phyloP scores from a whole-genome alignment of 2,797 vertebrate species.

The Bradypus variegatus region DNA sequence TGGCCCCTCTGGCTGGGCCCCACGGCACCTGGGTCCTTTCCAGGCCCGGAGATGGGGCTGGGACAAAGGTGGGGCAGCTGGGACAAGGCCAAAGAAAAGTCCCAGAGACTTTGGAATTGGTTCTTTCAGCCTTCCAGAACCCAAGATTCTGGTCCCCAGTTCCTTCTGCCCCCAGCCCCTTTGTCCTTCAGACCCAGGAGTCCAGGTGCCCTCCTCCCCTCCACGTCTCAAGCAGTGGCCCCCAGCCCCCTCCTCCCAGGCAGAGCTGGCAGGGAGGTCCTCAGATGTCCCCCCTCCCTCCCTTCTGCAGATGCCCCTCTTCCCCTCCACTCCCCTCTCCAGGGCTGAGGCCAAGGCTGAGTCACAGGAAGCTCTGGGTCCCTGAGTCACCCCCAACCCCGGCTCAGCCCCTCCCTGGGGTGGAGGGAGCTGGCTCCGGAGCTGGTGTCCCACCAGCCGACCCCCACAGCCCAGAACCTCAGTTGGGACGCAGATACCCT shows the following conservation, averaged over 20 bases:
- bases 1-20: slow-evolving; percentile 52
- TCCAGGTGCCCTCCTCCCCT: neutral
- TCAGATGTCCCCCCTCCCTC: neutral
- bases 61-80: slow-evolving; percentile 37
- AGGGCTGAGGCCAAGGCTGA: slow-evolving; percentile 39
- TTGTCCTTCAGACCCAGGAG: neutral
- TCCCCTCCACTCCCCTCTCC: neutral
- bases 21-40: slow-evolving; percentile 55
- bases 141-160: neutral
- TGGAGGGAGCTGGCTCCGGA: neutral
- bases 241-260: neutral
- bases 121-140: slow-evolving; percentile 23
- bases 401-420: slow-evolving; percentile 29
- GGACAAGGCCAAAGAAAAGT: slow-evolving; percentile 29
- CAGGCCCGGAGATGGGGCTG: slow-evolving; percentile 57
- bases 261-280: neutral
- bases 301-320: neutral
- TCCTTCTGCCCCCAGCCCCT: neutral
- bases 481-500: neutral
- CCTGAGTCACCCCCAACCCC: slow-evolving; percentile 38
- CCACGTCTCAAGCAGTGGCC: neutral
- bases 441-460: neutral
- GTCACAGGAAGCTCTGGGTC: slow-evolving; percentile 54
- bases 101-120: neutral
- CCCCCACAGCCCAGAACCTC: neutral